phyloP scores from a whole-genome alignment of 2,888 invertebrate genomes.

The Nephrocerus scutellatus region DNA sequence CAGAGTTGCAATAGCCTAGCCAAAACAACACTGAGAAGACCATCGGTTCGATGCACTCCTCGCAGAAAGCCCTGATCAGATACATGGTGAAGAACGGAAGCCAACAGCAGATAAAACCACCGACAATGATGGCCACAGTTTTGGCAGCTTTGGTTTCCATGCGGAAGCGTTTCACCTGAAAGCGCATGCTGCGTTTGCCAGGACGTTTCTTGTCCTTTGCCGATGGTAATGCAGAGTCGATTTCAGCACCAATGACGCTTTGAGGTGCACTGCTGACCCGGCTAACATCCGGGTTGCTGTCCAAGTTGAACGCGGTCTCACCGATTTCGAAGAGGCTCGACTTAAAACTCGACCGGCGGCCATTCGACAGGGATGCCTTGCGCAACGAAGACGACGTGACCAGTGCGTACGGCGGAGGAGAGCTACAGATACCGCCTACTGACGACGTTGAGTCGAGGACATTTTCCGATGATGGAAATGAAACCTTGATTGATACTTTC shows the following conservation, averaged over 20 bases:
- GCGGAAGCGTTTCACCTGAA: conserved; percentile 81
- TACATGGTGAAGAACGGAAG: conserved; percentile 95
- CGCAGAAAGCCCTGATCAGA: conserved; percentile 81
- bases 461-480: conserved; percentile 73
- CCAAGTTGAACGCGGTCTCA: conserved; percentile 42
- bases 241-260: too few species aligned
- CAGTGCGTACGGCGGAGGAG: conserved; percentile 34
- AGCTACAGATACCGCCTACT: conserved; percentile 30
- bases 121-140: conserved; percentile 93
- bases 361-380: conserved; percentile 32
- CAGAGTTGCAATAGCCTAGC: conserved; percentile 96
- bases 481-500: conserved; percentile 75
- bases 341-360: conserved; percentile 38
- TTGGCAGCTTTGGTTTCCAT: conserved; percentile 97
- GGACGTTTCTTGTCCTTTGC: conserved; percentile 56
- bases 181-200: conserved; percentile 82
- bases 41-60: conserved; percentile 73
- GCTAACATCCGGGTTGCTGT: conserved; percentile 16
- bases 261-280: too few species aligned
- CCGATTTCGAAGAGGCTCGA: conserved; percentile 42
- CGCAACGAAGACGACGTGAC: conserved; percentile 26
- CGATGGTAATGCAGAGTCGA: conserved; percentile 5
- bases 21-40: conserved; percentile 91
- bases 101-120: conserved; percentile 96
- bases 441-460: conserved; percentile 39